Conservation (phyloP, 2,888 invertebrate genomes). For the Tuberolachnus salignus region DNA sequence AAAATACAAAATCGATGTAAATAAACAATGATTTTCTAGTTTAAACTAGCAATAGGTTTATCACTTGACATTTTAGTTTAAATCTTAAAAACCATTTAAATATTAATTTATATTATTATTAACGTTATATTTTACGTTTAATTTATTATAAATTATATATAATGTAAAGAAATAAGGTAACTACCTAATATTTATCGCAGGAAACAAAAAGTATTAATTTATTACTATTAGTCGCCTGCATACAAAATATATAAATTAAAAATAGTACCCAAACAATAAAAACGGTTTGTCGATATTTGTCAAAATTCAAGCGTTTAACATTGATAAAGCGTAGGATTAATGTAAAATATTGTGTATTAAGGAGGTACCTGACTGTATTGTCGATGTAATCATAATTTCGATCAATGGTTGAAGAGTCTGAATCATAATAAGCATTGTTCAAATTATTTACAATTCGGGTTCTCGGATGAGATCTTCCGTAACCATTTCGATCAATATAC, state of each 20-base stretch:
- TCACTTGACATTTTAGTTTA: too few relatives aligned
- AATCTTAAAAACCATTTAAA: too few relatives aligned
- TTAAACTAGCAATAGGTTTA: too few relatives aligned
- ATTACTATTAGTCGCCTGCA: too few relatives aligned
- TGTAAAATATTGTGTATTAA: neutral
- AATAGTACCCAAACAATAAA: neutral
- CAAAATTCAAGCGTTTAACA: neutral
- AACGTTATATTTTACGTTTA: too few relatives aligned
- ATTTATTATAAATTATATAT: too few relatives aligned
- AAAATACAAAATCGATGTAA: neutral
- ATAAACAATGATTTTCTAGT: neutral
- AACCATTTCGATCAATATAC: conserved; percentile 10
- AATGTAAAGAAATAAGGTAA: too few relatives aligned
- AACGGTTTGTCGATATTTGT: neutral
- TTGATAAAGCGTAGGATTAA: neutral
- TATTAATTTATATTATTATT: too few relatives aligned
- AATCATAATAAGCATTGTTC: conserved; percentile 36
- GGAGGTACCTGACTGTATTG: conserved; percentile 35
- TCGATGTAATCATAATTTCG: conserved; percentile 45
- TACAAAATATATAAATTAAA: too few relatives aligned
- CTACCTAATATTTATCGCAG: too few relatives aligned
- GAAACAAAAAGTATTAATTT: too few relatives aligned
- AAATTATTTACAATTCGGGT: conserved; percentile 27
- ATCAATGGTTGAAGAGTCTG: conserved; percentile 19
- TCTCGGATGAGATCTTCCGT: conserved; percentile 23